These are phyloP conservation scores for Hyppa rectilinea DNA, from an alignment of 2,888 invertebrate species.

Conservation along the genomic window DNA sequence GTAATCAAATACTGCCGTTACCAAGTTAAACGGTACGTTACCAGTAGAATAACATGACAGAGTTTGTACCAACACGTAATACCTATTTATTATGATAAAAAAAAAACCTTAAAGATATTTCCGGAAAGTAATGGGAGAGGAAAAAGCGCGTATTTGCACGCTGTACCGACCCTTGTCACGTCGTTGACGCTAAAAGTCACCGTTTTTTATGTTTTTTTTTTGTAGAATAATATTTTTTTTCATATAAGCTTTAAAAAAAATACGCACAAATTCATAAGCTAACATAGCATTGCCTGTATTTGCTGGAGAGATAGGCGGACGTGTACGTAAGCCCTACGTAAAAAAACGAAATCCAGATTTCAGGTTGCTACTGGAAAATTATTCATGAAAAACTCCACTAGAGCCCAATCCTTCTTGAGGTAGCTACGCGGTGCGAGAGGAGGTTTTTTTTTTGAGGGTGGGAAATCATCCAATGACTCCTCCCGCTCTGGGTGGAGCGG, in stretches of 20 bases:
- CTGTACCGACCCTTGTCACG: constrained; percentile 40
- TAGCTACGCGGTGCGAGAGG: too few relatives aligned
- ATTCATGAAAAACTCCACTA: too few relatives aligned
- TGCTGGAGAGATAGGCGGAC: background rate
- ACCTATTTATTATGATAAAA: constrained; percentile 13
- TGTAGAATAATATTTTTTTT: background rate
- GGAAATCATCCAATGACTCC: too few relatives aligned
- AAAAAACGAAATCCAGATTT: too few relatives aligned
- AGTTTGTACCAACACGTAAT: constrained; percentile 6
- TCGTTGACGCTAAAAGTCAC: constrained; percentile 17
- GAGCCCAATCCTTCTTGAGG: too few relatives aligned
- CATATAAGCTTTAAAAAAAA: background rate
- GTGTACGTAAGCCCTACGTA: background rate
- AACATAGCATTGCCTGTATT: background rate
- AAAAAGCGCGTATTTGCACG: constrained; percentile 19
- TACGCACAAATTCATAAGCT: background rate
- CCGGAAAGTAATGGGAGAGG: constrained; percentile 21
- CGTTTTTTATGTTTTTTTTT: constrained; percentile 24
- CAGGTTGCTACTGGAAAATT: too few relatives aligned
- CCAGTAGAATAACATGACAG: background rate
- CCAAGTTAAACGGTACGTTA: background rate
- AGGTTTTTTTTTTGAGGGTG: too few relatives aligned
- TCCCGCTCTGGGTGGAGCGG: too few relatives aligned
- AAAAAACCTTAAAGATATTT: constrained; percentile 16
- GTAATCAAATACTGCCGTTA: background rate